Evolutionary conservation across 2,113 vertebrate genomes (phyloP).

Genomic region (Cochlearius cochlearius): DNA sequence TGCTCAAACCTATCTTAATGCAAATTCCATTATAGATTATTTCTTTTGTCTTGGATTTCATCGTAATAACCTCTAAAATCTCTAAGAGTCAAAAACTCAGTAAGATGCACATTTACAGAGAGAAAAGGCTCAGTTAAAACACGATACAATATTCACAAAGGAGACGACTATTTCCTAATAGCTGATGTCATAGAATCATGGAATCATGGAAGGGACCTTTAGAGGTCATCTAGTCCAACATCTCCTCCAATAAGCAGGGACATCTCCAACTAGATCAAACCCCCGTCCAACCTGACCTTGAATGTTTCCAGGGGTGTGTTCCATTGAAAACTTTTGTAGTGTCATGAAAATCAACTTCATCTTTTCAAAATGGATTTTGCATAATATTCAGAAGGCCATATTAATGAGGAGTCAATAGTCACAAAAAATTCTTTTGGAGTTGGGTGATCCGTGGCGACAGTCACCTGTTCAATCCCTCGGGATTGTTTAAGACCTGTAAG

Average conservation of each 20-base stretch:
- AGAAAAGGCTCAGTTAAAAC: neutral
- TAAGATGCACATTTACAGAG: neutral
- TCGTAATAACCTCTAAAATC: neutral
- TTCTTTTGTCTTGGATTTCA: neutral
- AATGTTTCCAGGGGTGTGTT: neutral
- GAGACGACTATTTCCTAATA: neutral
- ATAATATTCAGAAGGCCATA: neutral
- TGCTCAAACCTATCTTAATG: neutral
- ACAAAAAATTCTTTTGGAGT: neutral
- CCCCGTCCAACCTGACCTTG: neutral
- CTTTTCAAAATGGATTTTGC: neutral
- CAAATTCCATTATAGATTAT: neutral
- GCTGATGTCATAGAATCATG: neutral
- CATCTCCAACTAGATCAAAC: neutral
- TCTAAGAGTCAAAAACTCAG: neutral
- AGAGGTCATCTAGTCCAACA: neutral
- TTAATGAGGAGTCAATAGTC: neutral
- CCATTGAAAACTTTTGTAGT: neutral
- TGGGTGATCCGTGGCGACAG: neutral
- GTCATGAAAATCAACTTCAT: neutral
- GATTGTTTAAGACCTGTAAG: neutral
- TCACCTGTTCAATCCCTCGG: neutral
- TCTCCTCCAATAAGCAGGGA: too few relatives aligned
- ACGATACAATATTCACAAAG: neutral
- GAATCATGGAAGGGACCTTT: neutral